Percentiles rank a stretch among this genome's conserved stretches.
These are phyloP conservation scores for Fragum fragum DNA, from an alignment of 2,888 invertebrate genomes.

Conservation along the genomic window DNA sequence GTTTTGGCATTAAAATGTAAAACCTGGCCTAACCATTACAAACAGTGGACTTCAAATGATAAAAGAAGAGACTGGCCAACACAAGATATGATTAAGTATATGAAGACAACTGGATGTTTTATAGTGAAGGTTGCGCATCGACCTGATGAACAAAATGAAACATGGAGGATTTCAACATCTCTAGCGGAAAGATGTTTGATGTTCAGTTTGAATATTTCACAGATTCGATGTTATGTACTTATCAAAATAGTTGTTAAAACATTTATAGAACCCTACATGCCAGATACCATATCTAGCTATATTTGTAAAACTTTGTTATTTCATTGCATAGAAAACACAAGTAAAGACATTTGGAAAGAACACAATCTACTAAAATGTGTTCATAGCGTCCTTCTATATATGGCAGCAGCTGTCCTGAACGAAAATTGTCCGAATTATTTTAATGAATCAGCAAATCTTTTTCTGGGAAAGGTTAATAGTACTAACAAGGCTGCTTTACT, in stretches of 20 bases:
- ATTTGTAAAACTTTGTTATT: conserved; percentile 33
- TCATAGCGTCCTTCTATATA: neutral
- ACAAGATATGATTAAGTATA: neutral
- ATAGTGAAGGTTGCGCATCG: neutral
- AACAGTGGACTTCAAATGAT: neutral
- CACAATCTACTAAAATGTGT: neutral
- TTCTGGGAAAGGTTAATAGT: conserved; percentile 19
- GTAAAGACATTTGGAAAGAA: conserved; percentile 6
- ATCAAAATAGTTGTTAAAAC: no score
- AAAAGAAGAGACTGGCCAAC: neutral
- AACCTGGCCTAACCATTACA: neutral
- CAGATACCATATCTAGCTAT: conserved; percentile 31
- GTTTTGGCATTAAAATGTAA: conserved; percentile 15
- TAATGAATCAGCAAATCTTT: conserved; percentile 25
- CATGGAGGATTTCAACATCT: conserved; percentile 4
- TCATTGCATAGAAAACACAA: conserved; percentile 25
- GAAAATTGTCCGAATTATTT: conserved; percentile 33
- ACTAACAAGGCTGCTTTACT: neutral
- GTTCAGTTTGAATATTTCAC: conserved; percentile 24
- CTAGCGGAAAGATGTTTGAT: conserved; percentile 25
- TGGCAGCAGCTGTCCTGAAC: neutral
- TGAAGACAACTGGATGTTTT: neutral
- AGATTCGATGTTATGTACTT: no score
- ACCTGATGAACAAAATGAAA: neutral
- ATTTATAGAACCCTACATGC: conserved; percentile 1